Conservation (phyloP, 2,113 vertebrate species). For the Ceyx cyanopectus region DNA sequence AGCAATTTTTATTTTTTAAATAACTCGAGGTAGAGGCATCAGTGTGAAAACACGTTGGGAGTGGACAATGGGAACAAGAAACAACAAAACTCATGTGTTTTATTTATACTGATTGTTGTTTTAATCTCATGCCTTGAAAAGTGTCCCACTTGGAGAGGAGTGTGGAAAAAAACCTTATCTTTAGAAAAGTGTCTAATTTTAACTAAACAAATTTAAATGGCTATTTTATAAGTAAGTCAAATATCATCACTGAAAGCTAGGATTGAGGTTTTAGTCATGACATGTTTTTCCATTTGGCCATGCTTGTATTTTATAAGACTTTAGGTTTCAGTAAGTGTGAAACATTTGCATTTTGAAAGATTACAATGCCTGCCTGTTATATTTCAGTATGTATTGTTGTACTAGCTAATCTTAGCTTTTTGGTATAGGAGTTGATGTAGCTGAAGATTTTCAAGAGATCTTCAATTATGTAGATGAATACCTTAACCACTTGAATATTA, state of each 20-base stretch:
- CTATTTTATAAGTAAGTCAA: not conserved
- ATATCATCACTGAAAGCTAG: not conserved
- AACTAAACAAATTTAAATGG: conserved; percentile 14
- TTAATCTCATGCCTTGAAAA: conserved; percentile 48
- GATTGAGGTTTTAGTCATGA: not conserved
- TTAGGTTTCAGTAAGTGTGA: not conserved
- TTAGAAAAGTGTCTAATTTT: conserved; percentile 50
- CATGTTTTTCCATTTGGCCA: not conserved
- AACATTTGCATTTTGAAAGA: not conserved
- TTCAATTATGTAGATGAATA: not conserved
- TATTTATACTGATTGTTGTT: conserved; percentile 16
- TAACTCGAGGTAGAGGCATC: not conserved
- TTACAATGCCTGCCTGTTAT: not conserved
- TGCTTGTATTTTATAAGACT: not conserved
- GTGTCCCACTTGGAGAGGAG: conserved; percentile 13
- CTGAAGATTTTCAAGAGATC: not conserved
- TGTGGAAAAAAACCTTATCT: conserved; percentile 49
- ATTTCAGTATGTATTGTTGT: not conserved
- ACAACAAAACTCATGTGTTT: not conserved
- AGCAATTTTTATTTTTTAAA: not conserved
- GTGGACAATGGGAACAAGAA: not conserved
- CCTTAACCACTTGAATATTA: not conserved
- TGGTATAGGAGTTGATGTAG: not conserved
- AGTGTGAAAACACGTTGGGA: not conserved
- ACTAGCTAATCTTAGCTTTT: not conserved